These are phyloP conservation scores for Drosophila prostipennis DNA, from an alignment of 2,888 invertebrate species.

Conservation along the genomic window DNA sequence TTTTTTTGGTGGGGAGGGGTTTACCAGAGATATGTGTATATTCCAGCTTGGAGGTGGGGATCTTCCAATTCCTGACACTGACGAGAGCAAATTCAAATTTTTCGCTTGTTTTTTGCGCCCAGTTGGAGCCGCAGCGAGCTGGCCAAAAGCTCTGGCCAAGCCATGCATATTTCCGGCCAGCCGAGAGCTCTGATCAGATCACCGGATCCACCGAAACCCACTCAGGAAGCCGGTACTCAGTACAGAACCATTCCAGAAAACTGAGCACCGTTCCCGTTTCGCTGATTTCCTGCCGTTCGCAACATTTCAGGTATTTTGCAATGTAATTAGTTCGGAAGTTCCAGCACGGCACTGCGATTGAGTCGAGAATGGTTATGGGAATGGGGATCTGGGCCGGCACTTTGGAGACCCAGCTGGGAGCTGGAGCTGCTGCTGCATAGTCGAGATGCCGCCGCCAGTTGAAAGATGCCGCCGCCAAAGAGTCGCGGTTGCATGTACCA, in stretches of 20 bases:
- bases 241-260: constrained; percentile 12
- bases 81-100: constrained; percentile 68
- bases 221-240: constrained; percentile 3
- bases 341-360: constrained; percentile 23
- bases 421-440: constrained; percentile 57
- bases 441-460: constrained; percentile 70
- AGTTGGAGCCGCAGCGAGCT: constrained; percentile 68
- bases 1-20: not conserved
- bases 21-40: too few species aligned
- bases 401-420: constrained; percentile 54
- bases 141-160: constrained; percentile 57
- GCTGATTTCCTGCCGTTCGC: constrained; percentile 62
- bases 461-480: constrained; percentile 72
- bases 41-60: constrained; percentile 11
- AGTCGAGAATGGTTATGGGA: constrained; percentile 6
- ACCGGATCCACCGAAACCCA: constrained; percentile 15
- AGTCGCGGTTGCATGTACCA: constrained; percentile 39
- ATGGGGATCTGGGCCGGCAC: constrained; percentile 2
- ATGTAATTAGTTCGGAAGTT: constrained; percentile 60
- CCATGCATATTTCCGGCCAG: constrained; percentile 76
- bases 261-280: constrained; percentile 48
- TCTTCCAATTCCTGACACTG: constrained; percentile 65
- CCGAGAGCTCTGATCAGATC: constrained; percentile 20
- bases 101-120: constrained; percentile 41
- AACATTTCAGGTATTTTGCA: constrained; percentile 69